These are phyloP conservation scores for Formica exsecta DNA, from an alignment of 1,140 invertebrate genomes.

Conservation along the genomic window DNA sequence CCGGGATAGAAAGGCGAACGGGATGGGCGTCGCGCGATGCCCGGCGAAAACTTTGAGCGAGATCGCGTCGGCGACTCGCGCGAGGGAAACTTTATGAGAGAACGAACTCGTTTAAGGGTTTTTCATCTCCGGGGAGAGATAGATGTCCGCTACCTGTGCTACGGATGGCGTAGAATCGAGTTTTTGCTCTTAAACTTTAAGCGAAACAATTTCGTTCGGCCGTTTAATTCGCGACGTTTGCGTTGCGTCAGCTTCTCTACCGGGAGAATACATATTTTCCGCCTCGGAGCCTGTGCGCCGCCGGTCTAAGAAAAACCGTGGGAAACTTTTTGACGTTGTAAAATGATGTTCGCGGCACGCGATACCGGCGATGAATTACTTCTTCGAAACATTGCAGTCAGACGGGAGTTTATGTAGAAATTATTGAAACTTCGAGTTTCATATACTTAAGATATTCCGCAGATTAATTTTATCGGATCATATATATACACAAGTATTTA, in stretches of 20 bases:
- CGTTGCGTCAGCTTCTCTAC: conserved; percentile 56
- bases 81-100: conserved; percentile 66
- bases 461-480: not conserved
- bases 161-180: conserved; percentile 39
- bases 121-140: conserved; percentile 62
- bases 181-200: conserved; percentile 60
- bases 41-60: conserved; percentile 35
- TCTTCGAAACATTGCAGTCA: not conserved
- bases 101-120: conserved; percentile 56
- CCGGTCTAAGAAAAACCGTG: conserved; percentile 40
- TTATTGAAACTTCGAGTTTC: conserved; percentile 3
- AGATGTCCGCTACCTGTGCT: conserved; percentile 48
- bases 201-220: conserved; percentile 57
- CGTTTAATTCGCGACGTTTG: conserved; percentile 61
- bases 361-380: conserved; percentile 13
- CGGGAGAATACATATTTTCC: conserved; percentile 55
- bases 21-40: conserved; percentile 12
- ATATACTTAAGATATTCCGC: not conserved
- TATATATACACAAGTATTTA: not conserved
- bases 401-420: not conserved
- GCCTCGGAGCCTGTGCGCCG: conserved; percentile 10
- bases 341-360: not conserved
- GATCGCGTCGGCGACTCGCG: conserved; percentile 34
- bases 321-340: conserved; percentile 38
- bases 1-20: not conserved